Base-by-base conservation (phyloP, 1,140 invertebrate genomes). In the Nasonia vitripennis region DNA sequence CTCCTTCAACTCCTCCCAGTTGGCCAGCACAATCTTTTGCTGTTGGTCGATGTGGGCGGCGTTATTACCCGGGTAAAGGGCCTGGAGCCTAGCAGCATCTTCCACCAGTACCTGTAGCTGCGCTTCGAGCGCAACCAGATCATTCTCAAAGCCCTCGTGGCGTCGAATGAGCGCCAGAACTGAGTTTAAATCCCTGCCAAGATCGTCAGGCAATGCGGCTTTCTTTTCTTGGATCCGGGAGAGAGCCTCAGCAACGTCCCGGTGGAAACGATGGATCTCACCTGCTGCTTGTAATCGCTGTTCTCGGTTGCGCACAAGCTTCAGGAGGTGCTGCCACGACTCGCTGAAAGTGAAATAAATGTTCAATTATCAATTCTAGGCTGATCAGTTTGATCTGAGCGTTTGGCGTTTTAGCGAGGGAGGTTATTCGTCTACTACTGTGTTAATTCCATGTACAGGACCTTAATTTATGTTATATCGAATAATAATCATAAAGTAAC, bases 241-340 rank as follows among this genome's bases (percentile, higher is more conserved):
- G 2, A 98, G 92, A 7, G 98, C 97, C 90, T 99, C 98, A 10
- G 97, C 97, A 0, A 98, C 98, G 92, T 99, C 98, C 34, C 98
- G 95, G 93, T 99, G 98, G 95, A 99, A 99, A 67, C 98, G 95
- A 92, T 99, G 98, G 87, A 99, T 98, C 93, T 99, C 98, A 27
- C 97, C 98, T 9, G 98, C 98, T 0, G 98, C 98, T 89, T 96
- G 95, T 11, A 99, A 94, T 78, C 98, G 96, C 84, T 97, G 95
- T 87, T 98, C 97, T 17, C 98, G 95, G 82, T 97, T 95, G 87
- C 97, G 96, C 70, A 99, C 96, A 88, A 98, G 95, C 51, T 98
- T 96, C 62, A 98, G 93, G 0, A 99, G 94, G 73, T 96, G 95
- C 86, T 98, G 96, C 98, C 98, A 99, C 4, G 96, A 96, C 88